Percentiles rank a stretch among this genome's conserved stretches.
Conservation (phyloP, 1,140 invertebrate genomes). For the Antheraea pernyi region DNA sequence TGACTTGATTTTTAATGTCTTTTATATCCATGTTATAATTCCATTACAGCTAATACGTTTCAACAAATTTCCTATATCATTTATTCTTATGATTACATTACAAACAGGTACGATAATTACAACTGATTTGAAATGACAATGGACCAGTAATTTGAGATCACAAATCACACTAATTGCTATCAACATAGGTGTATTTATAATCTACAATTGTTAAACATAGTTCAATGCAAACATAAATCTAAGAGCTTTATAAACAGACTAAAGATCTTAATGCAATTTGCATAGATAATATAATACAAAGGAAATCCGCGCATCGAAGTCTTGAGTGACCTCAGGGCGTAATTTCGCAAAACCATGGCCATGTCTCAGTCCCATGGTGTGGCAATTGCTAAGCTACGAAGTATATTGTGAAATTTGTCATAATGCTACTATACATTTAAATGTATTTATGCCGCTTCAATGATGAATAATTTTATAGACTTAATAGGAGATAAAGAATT, state of each 20-base stretch:
- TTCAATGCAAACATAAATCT: neutral
- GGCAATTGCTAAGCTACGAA: conserved; percentile 25
- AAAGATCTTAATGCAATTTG: conserved; percentile 16
- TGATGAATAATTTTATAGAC: neutral
- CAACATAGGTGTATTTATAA: neutral
- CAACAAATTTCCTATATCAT: neutral
- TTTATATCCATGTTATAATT: neutral
- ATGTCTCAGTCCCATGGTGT: conserved; percentile 27
- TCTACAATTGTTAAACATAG: neutral
- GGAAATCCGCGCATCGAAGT: conserved; percentile 39
- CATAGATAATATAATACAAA: conserved; percentile 32
- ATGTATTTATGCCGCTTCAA: neutral
- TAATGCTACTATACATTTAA: conserved; percentile 11
- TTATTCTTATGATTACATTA: neutral
- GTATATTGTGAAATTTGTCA: conserved; percentile 28
- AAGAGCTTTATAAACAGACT: neutral
- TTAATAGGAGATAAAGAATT: neutral
- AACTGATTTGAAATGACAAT: neutral
- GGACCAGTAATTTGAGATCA: neutral
- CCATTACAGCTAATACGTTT: neutral
- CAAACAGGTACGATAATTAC: neutral
- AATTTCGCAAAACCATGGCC: conserved; percentile 42
- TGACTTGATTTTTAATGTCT: too few species aligned
- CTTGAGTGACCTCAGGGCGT: conserved; percentile 30
- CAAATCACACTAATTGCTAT: neutral